Conservation (phyloP, 2,888 invertebrate species). For the Metopia argyrocephala region DNA sequence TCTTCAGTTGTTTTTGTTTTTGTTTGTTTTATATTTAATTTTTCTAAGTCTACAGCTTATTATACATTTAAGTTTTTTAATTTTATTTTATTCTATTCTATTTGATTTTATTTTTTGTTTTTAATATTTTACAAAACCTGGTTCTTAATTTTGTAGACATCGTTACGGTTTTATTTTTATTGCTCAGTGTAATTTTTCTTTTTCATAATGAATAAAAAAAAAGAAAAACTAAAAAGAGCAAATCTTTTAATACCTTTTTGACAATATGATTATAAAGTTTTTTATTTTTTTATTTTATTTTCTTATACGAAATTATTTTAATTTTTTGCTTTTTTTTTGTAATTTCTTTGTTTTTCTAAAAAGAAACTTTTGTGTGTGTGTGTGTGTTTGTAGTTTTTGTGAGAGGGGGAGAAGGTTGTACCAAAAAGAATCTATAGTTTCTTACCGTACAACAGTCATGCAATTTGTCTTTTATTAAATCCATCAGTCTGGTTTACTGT, state of each 20-base stretch:
- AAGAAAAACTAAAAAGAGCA: conserved; percentile 5
- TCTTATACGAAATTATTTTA: conserved; percentile 1
- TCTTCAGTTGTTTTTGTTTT: too few relatives aligned
- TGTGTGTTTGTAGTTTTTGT: too few relatives aligned
- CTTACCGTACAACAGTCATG: too few relatives aligned
- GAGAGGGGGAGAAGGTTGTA: too few relatives aligned
- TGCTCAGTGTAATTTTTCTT: too few relatives aligned
- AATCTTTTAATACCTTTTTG: conserved; percentile 20
- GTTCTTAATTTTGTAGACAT: conserved; percentile 10
- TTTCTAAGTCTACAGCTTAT: not conserved
- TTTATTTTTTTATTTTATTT: not conserved
- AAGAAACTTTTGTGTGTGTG: too few relatives aligned
- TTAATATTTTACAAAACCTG: conserved; percentile 15
- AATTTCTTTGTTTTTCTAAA: not conserved
- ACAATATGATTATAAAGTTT: conserved; percentile 40
- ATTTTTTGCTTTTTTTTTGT: not conserved
- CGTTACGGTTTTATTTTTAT: not conserved
- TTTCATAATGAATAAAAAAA: too few relatives aligned
- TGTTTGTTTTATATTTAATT: too few relatives aligned
- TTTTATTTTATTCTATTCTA: not conserved
- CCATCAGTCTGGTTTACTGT: not conserved
- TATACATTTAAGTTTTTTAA: not conserved
- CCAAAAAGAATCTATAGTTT: too few relatives aligned
- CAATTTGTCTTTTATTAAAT: too few relatives aligned
- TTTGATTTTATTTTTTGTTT: not conserved